Percentiles rank a stretch among this genome's conserved stretches.
These are phyloP conservation scores for Brevimyrus niger DNA, from an alignment of 2,113 vertebrate genomes.

Conservation along the genomic window DNA sequence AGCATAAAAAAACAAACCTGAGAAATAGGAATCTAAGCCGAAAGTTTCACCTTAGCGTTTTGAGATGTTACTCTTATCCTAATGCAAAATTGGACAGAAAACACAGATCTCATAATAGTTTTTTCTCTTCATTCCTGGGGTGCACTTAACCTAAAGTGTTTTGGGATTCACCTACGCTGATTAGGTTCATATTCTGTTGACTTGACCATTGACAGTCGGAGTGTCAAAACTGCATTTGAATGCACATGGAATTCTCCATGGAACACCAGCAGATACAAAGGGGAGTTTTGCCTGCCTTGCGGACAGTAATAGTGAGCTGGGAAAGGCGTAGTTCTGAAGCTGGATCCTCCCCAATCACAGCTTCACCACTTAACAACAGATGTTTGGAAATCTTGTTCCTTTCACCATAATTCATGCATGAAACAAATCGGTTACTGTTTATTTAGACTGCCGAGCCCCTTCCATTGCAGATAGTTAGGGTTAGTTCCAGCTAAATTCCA, in stretches of 20 bases:
- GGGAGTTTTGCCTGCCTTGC: neutral
- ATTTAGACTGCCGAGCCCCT: neutral
- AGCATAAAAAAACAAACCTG: neutral
- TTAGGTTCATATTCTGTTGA: neutral
- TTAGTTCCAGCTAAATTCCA: neutral
- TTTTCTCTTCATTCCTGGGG: neutral
- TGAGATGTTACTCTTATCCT: neutral
- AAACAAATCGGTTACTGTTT: neutral
- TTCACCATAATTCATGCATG: neutral
- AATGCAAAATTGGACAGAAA: neutral
- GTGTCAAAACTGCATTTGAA: slow-evolving; percentile 1
- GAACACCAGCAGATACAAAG: neutral
- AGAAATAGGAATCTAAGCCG: neutral
- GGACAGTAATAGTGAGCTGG: neutral
- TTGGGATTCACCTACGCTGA: neutral
- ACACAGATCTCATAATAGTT: neutral
- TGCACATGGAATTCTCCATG: neutral
- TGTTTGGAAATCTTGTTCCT: neutral
- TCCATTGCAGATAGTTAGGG: neutral
- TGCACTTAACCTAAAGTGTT: neutral
- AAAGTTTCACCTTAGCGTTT: neutral
- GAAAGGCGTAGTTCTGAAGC: neutral
- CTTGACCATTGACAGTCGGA: neutral
- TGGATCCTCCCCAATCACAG: neutral
- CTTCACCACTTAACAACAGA: neutral